A percentile compares a stretch with the other conserved stretches of the same genome.
Evolutionary conservation across 2,113 vertebrate genomes (phyloP).

Genomic region (Junco hyemalis): DNA sequence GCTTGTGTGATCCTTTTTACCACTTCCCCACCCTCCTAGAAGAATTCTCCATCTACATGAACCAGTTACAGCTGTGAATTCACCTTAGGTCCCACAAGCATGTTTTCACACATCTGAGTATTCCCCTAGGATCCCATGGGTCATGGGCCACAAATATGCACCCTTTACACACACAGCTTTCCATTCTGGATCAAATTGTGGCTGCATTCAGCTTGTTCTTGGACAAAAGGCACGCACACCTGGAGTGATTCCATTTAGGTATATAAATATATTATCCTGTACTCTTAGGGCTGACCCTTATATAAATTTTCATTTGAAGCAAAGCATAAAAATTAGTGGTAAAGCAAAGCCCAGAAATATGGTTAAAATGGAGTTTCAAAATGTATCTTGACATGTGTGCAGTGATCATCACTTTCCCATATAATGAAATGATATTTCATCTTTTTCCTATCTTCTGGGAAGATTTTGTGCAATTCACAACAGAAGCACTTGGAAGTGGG

Average conservation of each 20-base stretch:
- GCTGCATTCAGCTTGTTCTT: neutral
- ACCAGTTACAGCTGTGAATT: neutral
- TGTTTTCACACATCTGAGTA: fast-evolving
- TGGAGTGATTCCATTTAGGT: neutral
- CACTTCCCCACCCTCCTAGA: neutral
- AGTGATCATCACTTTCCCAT: neutral
- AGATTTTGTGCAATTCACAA: neutral
- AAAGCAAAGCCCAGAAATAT: neutral
- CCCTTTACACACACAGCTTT: neutral
- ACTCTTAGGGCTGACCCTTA: neutral
- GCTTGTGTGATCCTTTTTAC: neutral
- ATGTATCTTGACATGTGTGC: neutral
- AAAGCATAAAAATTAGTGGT: neutral
- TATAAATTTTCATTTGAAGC: neutral
- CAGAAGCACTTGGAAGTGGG: neutral
- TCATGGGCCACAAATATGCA: neutral
- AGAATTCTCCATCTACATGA: neutral
- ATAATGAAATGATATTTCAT: neutral
- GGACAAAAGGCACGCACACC: neutral
- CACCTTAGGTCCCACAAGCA: neutral
- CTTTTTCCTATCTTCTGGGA: neutral
- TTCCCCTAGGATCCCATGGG: neutral
- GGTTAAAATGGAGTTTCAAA: neutral
- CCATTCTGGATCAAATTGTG: neutral
- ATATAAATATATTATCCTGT: neutral